A percentile compares a stretch with the other conserved stretches of the same genome.
phyloP scores from a whole-genome alignment of 53 echinoderm and acorn worm species.

The Stichopus horrens region DNA sequence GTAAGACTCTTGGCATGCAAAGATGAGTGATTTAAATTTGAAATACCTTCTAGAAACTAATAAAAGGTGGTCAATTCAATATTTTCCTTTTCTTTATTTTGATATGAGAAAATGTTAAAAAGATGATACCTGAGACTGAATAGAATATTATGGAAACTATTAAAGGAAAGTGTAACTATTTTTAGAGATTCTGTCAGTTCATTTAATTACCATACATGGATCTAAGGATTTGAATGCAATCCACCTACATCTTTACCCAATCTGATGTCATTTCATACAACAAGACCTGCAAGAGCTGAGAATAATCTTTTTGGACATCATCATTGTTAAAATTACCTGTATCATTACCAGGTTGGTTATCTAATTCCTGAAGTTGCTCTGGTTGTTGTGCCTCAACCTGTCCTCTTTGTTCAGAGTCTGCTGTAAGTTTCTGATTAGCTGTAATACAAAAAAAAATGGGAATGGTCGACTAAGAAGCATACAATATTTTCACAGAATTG shows the following conservation, averaged over 20 bases:
- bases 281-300: neutral
- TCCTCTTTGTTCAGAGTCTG: neutral
- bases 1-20: too few relatives aligned
- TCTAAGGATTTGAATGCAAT: neutral
- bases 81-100: too few relatives aligned
- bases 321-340: constrained; percentile 6
- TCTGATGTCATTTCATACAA: neutral
- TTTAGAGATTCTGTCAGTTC: neutral
- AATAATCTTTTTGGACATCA: neutral
- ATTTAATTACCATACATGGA: neutral
- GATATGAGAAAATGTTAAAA: neutral
- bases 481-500: neutral
- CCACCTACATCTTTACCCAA: neutral
- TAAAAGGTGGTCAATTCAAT: too few relatives aligned
- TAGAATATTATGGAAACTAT: neutral
- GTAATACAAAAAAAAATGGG: neutral
- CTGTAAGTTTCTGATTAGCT: neutral
- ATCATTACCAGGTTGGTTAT: neutral
- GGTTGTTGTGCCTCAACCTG: neutral
- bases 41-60: too few relatives aligned
- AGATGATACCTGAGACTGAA: constrained; percentile 1
- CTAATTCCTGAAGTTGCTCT: neutral
- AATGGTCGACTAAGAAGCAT: neutral
- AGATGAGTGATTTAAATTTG: too few relatives aligned
- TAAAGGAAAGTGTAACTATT: neutral